Evolutionary conservation across 2,888 invertebrate genomes (phyloP).

Genomic region (Xestia c-nigrum): DNA sequence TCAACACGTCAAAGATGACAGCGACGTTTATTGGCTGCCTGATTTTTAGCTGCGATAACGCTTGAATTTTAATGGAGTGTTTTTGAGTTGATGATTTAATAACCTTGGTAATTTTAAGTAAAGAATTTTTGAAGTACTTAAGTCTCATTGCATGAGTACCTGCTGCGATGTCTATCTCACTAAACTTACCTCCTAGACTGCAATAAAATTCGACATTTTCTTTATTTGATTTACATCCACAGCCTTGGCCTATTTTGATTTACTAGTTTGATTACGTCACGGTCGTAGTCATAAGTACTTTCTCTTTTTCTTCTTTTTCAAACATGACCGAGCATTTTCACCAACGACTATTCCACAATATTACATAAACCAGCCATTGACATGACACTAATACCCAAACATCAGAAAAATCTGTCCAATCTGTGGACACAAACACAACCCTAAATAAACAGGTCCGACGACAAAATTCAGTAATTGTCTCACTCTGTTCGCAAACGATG

Average conservation of each 20-base stretch:
- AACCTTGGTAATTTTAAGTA: neutral
- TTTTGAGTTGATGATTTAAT: neutral
- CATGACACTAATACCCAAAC: conserved; percentile 39
- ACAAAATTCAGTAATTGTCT: conserved; percentile 60
- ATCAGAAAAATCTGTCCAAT: conserved; percentile 43
- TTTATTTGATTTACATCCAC: neutral
- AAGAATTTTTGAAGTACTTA: neutral
- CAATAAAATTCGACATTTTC: neutral
- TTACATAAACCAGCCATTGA: conserved; percentile 21
- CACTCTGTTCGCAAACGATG: conserved; percentile 62
- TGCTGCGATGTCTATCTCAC: neutral
- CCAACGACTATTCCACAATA: neutral
- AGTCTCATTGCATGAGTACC: neutral
- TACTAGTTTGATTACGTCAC: neutral
- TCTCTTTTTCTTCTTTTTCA: neutral
- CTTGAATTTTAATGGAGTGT: conserved; percentile 1
- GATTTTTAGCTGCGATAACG: conserved; percentile 14
- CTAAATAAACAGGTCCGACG: conserved; percentile 61
- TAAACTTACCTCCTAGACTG: neutral
- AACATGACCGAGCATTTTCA: neutral
- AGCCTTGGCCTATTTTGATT: neutral
- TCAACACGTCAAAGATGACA: conserved; percentile 28
- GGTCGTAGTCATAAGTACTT: neutral
- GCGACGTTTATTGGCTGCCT: conserved; percentile 15
- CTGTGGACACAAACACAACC: conserved; percentile 46